A percentile compares a stretch with the other conserved stretches of the same genome.
Conservation (phyloP, 2,888 invertebrate species). For the Xestia c-nigrum region DNA sequence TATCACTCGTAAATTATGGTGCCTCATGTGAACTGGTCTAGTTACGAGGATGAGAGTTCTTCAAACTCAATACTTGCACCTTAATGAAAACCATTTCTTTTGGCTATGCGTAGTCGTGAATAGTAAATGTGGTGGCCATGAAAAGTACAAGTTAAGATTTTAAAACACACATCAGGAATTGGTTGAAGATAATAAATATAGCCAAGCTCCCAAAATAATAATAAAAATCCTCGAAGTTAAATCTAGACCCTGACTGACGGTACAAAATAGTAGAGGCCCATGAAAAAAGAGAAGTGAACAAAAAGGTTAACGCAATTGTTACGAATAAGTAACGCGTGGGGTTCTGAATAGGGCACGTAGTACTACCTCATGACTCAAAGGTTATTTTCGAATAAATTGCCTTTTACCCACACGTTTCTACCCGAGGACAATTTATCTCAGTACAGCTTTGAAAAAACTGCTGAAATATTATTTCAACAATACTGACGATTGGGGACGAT, state of each 20-base stretch:
- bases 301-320: conserved; percentile 22
- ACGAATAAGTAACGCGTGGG: conserved; percentile 19
- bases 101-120: background rate
- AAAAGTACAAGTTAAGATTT: background rate
- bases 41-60: conserved; percentile 5
- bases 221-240: background rate
- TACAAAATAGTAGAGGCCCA: background rate
- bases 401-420: background rate
- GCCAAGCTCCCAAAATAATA: background rate
- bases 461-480: background rate
- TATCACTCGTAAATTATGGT: conserved; percentile 50
- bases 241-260: background rate
- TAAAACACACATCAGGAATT: background rate
- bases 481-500: background rate
- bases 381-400: conserved; percentile 38
- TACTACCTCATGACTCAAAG: conserved; percentile 13
- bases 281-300: background rate
- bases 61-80: background rate
- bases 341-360: conserved; percentile 36
- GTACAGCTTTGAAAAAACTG: background rate
- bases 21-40: conserved; percentile 6
- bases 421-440: conserved; percentile 10
- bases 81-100: background rate
- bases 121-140: background rate
- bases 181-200: background rate